These are phyloP conservation scores for Ancistrus triradiatus DNA, from an alignment of 2,113 vertebrate genomes.

Conservation along the genomic window DNA sequence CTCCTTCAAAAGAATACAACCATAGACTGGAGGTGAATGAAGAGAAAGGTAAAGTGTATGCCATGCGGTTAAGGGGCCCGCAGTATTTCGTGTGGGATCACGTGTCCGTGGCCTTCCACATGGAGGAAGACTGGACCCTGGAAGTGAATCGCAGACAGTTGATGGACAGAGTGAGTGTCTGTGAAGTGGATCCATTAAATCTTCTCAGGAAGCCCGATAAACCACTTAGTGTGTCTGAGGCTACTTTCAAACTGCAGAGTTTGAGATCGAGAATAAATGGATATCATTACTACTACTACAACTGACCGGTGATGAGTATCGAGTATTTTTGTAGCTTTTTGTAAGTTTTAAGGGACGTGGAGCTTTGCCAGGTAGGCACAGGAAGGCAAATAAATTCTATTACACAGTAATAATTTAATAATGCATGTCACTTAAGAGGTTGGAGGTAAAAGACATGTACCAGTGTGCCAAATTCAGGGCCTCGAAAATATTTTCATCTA, in stretches of 20 bases:
- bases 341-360: too few relatives aligned
- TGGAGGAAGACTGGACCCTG: constrained; percentile 13
- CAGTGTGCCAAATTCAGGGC: too few relatives aligned
- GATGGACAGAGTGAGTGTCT: background rate
- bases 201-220: background rate
- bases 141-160: background rate
- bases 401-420: too few relatives aligned
- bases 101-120: constrained; percentile 27
- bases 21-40: background rate
- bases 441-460: too few relatives aligned
- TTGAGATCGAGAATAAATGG: too few relatives aligned
- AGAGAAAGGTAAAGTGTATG: background rate
- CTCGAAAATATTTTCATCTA: too few relatives aligned
- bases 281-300: too few relatives aligned
- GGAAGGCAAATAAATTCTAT: too few relatives aligned
- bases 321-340: too few relatives aligned
- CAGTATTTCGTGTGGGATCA: constrained; percentile 37
- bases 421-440: too few relatives aligned
- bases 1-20: constrained; percentile 20
- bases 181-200: background rate
- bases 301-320: too few relatives aligned
- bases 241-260: background rate
- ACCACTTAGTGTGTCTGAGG: background rate
- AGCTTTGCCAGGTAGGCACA: too few relatives aligned
- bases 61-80: background rate